Percentiles rank a stretch among this genome's conserved stretches.
phyloP scores from a whole-genome alignment of 2,797 vertebrate species.

The Sebastes vulpes region DNA sequence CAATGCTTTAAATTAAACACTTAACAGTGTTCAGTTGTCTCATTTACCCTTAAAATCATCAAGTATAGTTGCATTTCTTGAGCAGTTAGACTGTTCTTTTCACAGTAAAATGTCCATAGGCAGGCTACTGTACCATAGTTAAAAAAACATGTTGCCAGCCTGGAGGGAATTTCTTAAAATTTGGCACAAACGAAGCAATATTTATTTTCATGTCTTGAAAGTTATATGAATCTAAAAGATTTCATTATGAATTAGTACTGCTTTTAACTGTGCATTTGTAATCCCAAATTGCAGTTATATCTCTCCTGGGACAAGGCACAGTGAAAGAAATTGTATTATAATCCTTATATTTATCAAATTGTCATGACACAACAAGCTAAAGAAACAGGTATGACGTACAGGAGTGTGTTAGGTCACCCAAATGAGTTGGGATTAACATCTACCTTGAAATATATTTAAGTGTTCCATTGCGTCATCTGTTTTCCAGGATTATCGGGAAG shows the following conservation, averaged over 20 bases:
- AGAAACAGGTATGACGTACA: not conserved
- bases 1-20: not conserved
- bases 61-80: not conserved
- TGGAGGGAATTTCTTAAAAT: too few relatives aligned
- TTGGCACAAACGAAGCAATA: not conserved
- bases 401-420: not conserved
- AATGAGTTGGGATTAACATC: not conserved
- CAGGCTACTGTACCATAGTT: not conserved
- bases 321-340: not conserved
- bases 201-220: not conserved
- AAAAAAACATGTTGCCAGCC: not conserved
- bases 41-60: not conserved
- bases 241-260: not conserved
- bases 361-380: too few relatives aligned
- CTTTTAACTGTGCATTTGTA: not conserved
- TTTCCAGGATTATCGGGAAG: constrained; percentile 94
- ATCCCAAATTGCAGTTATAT: not conserved
- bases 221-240: not conserved
- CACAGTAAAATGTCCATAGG: not conserved
- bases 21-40: not conserved
- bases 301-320: not conserved
- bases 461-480: not conserved
- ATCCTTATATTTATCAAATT: not conserved
- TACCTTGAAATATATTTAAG: constrained; percentile 31
- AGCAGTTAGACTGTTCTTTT: not conserved